phyloP scores from a whole-genome alignment of 2,113 vertebrate species.

The Xiphophorus maculatus region DNA sequence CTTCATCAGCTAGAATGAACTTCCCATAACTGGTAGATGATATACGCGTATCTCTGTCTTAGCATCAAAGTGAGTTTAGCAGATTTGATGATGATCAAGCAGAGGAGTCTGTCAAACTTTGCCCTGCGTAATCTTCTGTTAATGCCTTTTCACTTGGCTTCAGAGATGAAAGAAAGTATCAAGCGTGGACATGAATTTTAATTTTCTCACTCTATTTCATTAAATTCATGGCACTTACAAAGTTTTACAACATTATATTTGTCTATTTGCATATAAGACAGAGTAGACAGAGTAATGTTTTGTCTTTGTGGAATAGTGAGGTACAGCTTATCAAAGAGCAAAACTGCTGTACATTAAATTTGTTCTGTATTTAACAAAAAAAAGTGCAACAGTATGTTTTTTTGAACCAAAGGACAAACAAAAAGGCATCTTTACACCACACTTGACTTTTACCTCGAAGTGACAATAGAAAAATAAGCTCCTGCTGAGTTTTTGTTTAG shows the following conservation, averaged over 20 bases:
- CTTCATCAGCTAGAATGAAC: constrained; percentile 69
- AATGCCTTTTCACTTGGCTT: constrained; percentile 17
- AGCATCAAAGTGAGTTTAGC: constrained; percentile 52
- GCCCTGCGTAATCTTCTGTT: constrained; percentile 23
- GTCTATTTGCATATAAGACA: neutral
- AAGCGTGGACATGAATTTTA: constrained; percentile 5
- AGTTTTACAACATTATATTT: neutral
- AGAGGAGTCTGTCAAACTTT: constrained; percentile 46
- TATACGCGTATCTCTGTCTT: constrained; percentile 31
- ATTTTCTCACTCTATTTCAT: constrained; percentile 3
- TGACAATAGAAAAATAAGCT: constrained; percentile 17
- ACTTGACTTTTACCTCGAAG: constrained; percentile 33
- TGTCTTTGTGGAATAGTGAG: neutral
- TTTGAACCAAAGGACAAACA: neutral
- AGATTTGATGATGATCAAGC: constrained; percentile 37
- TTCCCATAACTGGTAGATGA: constrained; percentile 47
- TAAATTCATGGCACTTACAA: neutral
- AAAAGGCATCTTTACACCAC: neutral
- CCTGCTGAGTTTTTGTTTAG: neutral
- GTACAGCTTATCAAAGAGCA: neutral
- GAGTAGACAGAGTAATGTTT: neutral
- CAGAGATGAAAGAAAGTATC: constrained; percentile 8
- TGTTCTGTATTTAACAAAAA: no score
- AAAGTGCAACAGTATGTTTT: neutral
- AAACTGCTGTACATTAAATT: neutral